Percentiles rank a stretch among this genome's conserved stretches.
Evolutionary conservation across 2,113 vertebrate species (phyloP).

Genomic region (Anhinga rufa): DNA sequence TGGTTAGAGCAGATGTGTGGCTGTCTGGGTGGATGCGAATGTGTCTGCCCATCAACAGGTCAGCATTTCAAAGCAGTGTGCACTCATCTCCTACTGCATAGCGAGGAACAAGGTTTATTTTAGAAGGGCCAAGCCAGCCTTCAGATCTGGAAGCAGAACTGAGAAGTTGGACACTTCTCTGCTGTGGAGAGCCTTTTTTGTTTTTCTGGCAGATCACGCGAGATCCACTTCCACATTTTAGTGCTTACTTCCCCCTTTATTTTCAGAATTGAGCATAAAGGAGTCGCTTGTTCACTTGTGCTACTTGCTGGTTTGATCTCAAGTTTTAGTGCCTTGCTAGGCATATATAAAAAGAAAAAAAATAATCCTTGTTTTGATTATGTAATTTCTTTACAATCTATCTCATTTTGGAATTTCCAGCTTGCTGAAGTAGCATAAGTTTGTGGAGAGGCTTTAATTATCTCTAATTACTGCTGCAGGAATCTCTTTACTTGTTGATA

Average conservation of each 20-base stretch:
- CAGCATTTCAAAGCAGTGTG: background rate
- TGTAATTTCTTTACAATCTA: background rate
- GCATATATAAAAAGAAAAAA: background rate
- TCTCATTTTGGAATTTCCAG: conserved; percentile 14
- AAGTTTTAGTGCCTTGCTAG: background rate
- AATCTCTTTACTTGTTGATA: conserved; percentile 22
- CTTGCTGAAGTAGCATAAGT: background rate
- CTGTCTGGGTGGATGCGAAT: background rate
- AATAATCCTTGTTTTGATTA: background rate
- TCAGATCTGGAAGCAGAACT: conserved; percentile 20
- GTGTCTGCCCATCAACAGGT: background rate
- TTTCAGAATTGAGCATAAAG: background rate
- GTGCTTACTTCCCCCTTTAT: background rate
- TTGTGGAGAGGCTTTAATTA: background rate
- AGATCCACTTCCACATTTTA: conserved; percentile 4
- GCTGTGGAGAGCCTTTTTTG: background rate
- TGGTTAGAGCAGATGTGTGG: background rate
- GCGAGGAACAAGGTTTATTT: background rate
- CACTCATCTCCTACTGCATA: background rate
- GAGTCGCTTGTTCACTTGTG: background rate
- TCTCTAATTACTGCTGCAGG: conserved; percentile 19
- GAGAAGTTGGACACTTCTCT: conserved; percentile 32
- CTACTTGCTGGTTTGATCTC: background rate
- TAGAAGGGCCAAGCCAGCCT: background rate
- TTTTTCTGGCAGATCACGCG: background rate